Percentiles rank a stretch among this genome's conserved stretches.
Conservation (phyloP, 2,888 invertebrate genomes). For the Acronicta aceris region DNA sequence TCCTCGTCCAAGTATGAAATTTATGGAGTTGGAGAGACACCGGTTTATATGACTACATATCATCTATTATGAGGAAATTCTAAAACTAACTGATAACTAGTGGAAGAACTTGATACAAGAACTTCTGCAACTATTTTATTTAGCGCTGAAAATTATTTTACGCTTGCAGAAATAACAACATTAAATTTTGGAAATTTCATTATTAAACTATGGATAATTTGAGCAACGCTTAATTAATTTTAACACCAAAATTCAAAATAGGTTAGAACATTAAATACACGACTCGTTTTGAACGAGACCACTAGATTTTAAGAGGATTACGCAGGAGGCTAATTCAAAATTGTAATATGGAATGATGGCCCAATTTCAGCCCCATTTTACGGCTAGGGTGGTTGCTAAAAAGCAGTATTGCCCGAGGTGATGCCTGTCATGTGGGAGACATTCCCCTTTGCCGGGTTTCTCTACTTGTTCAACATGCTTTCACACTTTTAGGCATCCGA, state of each 20-base stretch:
- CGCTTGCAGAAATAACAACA: constrained; percentile 28
- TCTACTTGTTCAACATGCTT: constrained; percentile 79
- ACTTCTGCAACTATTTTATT: constrained; percentile 41
- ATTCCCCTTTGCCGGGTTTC: constrained; percentile 70
- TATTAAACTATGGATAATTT: constrained; percentile 31
- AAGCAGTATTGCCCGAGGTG: constrained; percentile 73
- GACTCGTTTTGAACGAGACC: constrained; percentile 16
- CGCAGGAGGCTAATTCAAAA: constrained; percentile 52
- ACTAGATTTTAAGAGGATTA: constrained; percentile 46
- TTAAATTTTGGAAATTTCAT: constrained; percentile 23
- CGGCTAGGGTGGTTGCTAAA: constrained; percentile 67
- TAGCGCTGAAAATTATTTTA: constrained; percentile 33
- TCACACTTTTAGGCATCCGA: constrained; percentile 79
- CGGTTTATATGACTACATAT: constrained; percentile 63
- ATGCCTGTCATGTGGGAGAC: constrained; percentile 74
- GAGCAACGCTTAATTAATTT: constrained; percentile 32
- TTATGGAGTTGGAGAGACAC: constrained; percentile 71
- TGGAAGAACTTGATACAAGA: constrained; percentile 37
- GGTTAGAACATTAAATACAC: constrained; percentile 22
- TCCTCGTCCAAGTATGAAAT: constrained; percentile 75
- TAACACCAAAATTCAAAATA: constrained; percentile 15
- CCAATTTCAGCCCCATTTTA: constrained; percentile 70
- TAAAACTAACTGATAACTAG: constrained; percentile 61
- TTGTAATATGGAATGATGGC: constrained; percentile 62
- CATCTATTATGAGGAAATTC: constrained; percentile 67